A percentile compares a stretch with the other conserved stretches of the same genome.
Conservation (phyloP, 2,797 vertebrate genomes). For the Poecilia wingei region DNA sequence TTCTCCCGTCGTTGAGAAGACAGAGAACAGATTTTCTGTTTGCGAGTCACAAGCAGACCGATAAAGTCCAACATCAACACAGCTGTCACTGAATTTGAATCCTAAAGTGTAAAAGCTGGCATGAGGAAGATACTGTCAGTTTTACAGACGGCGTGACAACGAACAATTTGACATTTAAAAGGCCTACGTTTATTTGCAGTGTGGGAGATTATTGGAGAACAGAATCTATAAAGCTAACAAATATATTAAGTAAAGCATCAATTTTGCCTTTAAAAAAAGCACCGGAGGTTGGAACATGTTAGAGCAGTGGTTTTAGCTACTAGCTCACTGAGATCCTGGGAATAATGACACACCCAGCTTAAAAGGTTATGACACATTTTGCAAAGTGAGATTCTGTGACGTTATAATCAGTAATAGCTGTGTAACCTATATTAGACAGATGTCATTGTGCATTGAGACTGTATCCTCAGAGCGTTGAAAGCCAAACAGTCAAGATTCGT, state of each 20-base stretch:
- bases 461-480: neutral
- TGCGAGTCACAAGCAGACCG: conserved; percentile 48
- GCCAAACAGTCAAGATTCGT: neutral
- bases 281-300: neutral
- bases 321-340: neutral
- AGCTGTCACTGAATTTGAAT: conserved; percentile 45
- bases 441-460: neutral
- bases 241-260: neutral
- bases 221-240: conserved; percentile 17
- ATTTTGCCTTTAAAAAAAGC: neutral
- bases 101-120: conserved; percentile 21
- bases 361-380: neutral
- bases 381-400: neutral
- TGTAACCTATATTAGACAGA: neutral
- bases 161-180: conserved; percentile 50
- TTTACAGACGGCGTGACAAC: conserved; percentile 28
- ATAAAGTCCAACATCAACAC: conserved; percentile 41
- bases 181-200: conserved; percentile 35
- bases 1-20: conserved; percentile 32
- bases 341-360: conserved; percentile 4
- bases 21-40: conserved; percentile 29
- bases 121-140: conserved; percentile 21
- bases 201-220: conserved; percentile 19
- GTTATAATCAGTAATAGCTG: neutral
- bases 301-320: neutral